A percentile compares a stretch with the other conserved stretches of the same genome.
Conservation (phyloP, 2,113 vertebrate species). For the Aviceda subcristata region DNA sequence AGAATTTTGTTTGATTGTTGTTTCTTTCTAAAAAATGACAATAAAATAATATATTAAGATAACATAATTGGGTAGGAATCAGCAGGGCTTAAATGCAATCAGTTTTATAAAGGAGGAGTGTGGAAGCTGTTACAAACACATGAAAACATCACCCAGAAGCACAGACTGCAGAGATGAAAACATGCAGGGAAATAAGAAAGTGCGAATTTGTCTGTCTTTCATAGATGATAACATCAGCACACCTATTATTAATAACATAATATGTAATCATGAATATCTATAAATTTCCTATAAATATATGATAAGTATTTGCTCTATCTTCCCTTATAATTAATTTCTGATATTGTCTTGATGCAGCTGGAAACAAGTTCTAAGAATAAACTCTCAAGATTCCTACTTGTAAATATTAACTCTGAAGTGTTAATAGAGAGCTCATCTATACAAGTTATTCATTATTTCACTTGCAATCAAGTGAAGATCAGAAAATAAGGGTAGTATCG, state of each 20-base stretch:
- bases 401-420: background rate
- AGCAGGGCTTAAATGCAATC: constrained; percentile 20
- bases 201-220: background rate
- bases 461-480: background rate
- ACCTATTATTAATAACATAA: constrained; percentile 3
- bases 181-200: background rate
- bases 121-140: background rate
- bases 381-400: background rate
- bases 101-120: background rate
- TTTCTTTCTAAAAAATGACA: constrained; percentile 4
- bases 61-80: constrained; percentile 31
- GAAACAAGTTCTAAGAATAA: constrained; percentile 6
- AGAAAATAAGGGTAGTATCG: background rate
- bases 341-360: background rate
- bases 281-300: background rate
- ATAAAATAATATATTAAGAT: constrained; percentile 51
- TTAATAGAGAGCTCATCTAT: background rate
- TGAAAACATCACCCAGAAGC: constrained; percentile 2
- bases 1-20: constrained; percentile 35
- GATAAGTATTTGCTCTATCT: background rate
- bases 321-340: constrained; percentile 28
- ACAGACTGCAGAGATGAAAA: background rate
- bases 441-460: background rate
- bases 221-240: background rate
- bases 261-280: background rate